phyloP scores from a whole-genome alignment of 2,888 invertebrate species.

The Caradrina kadenii region DNA sequence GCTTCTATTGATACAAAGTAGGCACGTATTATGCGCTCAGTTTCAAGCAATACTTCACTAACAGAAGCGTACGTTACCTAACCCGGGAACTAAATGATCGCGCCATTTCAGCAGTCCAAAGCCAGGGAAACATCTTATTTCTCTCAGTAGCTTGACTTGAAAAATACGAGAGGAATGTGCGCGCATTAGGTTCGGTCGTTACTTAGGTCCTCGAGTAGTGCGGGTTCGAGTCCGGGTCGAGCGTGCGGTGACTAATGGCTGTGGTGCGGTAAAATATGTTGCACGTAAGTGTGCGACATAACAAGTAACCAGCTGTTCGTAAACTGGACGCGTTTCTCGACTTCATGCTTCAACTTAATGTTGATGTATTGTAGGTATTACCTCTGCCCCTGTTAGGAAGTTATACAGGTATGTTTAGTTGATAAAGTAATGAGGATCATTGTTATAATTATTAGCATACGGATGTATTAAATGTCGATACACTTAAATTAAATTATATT shows the following conservation, averaged over 20 bases:
- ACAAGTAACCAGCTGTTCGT: slow-evolving; percentile 70
- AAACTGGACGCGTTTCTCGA: slow-evolving; percentile 64
- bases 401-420: neutral
- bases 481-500: too few relatives aligned
- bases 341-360: slow-evolving; percentile 48
- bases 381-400: neutral
- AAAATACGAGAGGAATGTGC: slow-evolving; percentile 80
- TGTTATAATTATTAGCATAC: too few relatives aligned
- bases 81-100: slow-evolving; percentile 67
- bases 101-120: slow-evolving; percentile 67
- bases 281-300: slow-evolving; percentile 74
- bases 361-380: slow-evolving; percentile 36
- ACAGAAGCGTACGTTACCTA: slow-evolving; percentile 58
- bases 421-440: neutral
- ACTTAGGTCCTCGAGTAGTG: slow-evolving; percentile 73
- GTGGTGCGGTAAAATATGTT: slow-evolving; percentile 77
- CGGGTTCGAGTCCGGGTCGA: slow-evolving; percentile 73
- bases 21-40: slow-evolving; percentile 58
- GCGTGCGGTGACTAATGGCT: slow-evolving; percentile 78
- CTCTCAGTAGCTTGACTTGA: slow-evolving; percentile 76
- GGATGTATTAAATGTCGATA: too few relatives aligned
- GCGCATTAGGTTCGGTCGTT: slow-evolving; percentile 82
- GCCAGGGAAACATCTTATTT: slow-evolving; percentile 73
- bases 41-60: slow-evolving; percentile 59
- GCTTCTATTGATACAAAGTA: slow-evolving; percentile 61